These are phyloP conservation scores for Camponotus vicinus DNA, from an alignment of 1,140 invertebrate genomes.

Conservation along the genomic window DNA sequence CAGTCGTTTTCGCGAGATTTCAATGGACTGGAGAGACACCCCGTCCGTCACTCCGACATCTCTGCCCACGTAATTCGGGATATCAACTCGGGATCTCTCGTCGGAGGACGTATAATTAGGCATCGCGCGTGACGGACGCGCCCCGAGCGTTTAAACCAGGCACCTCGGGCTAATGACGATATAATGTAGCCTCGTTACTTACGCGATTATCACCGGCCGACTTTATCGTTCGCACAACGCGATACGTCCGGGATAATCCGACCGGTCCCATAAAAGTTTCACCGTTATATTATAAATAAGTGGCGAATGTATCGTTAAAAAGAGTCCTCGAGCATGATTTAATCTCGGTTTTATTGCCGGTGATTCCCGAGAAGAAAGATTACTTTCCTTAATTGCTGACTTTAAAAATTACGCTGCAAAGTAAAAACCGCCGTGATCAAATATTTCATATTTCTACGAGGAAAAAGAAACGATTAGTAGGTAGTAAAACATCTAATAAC, in stretches of 20 bases:
- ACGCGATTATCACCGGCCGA: conserved; percentile 30
- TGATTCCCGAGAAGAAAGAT: not conserved
- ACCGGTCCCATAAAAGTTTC: not conserved
- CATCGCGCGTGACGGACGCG: conserved; percentile 57
- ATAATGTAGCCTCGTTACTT: conserved; percentile 48
- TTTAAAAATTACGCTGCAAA: not conserved
- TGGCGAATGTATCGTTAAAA: not conserved
- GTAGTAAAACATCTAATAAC: not conserved
- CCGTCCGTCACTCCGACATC: conserved; percentile 74
- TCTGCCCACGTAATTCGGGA: conserved; percentile 70
- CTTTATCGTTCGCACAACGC: conserved; percentile 35
- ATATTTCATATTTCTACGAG: conserved; percentile 11
- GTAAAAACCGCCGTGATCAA: not conserved
- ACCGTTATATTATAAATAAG: not conserved
- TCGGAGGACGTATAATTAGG: conserved; percentile 41
- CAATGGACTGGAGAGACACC: conserved; percentile 68
- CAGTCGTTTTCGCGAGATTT: conserved; percentile 70
- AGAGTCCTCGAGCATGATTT: not conserved
- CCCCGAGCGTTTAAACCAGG: conserved; percentile 43
- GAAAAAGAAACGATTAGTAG: not conserved
- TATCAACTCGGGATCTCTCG: conserved; percentile 45
- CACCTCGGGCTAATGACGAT: conserved; percentile 47
- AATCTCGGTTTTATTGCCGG: conserved; percentile 34
- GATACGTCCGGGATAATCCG: conserved; percentile 19
- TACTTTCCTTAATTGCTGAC: not conserved